A percentile compares a stretch with the other conserved stretches of the same genome.
Conservation (phyloP, 2,888 invertebrate species). For the Protonemura montana region DNA sequence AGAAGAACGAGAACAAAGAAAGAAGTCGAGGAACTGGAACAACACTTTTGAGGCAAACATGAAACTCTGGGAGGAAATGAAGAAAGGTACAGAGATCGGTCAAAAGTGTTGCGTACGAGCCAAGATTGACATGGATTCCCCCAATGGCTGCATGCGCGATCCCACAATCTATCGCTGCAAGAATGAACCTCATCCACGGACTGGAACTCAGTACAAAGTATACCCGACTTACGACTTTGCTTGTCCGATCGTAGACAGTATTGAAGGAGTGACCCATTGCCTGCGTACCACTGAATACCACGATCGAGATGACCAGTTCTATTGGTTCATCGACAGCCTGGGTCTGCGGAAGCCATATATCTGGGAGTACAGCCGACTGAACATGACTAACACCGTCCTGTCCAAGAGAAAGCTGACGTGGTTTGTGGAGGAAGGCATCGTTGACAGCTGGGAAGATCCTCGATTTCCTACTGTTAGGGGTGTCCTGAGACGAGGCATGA, state of each 20-base stretch:
- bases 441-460: conserved; percentile 99
- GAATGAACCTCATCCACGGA: conserved; percentile 91
- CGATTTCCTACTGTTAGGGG: conserved; percentile 98
- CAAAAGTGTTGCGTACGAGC: conserved; percentile 93
- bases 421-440: conserved; percentile 93
- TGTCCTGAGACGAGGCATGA: conserved; percentile 94
- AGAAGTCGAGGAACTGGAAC: conserved; percentile 83
- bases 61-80: conserved; percentile 94
- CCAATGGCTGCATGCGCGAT: conserved; percentile 96
- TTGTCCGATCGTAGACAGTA: conserved; percentile 97
- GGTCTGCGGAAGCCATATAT: conserved; percentile 89
- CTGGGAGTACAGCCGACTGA: conserved; percentile 95
- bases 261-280: conserved; percentile 97
- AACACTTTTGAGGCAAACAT: conserved; percentile 86
- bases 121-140: conserved; percentile 95
- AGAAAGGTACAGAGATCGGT: conserved; percentile 78
- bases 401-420: conserved; percentile 97
- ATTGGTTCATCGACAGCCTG: conserved; percentile 92
- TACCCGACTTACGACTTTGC: conserved; percentile 99
- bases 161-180: conserved; percentile 99
- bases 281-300: conserved; percentile 98
- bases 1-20: conserved; percentile 86
- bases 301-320: conserved; percentile 97
- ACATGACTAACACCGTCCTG: conserved; percentile 97
- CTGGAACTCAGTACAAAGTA: conserved; percentile 94